Base-by-base conservation (phyloP, 2,797 vertebrate genomes). In the Acrossocheilus fasciatus region DNA sequence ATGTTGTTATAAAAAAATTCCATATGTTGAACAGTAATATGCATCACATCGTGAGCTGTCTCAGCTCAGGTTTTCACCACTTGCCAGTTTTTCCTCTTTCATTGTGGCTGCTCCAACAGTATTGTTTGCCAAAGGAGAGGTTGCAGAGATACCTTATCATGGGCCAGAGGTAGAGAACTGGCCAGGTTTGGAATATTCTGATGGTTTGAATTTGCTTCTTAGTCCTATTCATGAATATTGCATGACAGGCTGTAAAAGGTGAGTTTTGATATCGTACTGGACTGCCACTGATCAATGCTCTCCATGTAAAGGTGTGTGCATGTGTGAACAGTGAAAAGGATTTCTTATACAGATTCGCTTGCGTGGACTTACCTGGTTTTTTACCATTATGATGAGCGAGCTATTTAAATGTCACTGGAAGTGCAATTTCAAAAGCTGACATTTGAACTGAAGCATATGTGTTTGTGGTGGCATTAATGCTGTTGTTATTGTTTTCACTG, bases 351-450 rank as follows among this genome's bases (percentile, higher is more conserved):
- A 70, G 75, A 78, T 79, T 59, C 20, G 50, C 64, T 30, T 79
- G 83, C 66, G 39, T 70, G 47, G 62, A 23, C 64, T 85, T 23
- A 18, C 23, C 15, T 45, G 41, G 54, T 72, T 80, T 80, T 17
- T 74, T 47, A 47, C 39, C 41, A 10, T 73, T 64, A 50, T 86
- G 76, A 73, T 62, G 52, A 80, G 83, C 36, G 30, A 77, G 45
- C 34, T 87, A 36, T 81, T 73, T 54, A 83, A 83, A 81, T 87
- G 86, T 81, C 82, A 80, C 54, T 74, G 41, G 73, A 83, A 77
- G 75, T 72, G 85, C 52, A 64, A 39, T 54, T 80, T 57, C 47
- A 83, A 80, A 83, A 80, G 47, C 57, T 84, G 87, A 86, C 83
- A 86, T 86, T 86, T 86, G 68, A 86, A 86, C 30, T 50, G 54